phyloP scores from a whole-genome alignment of 2,113 vertebrate genomes.

The Pteronura brasiliensis region DNA sequence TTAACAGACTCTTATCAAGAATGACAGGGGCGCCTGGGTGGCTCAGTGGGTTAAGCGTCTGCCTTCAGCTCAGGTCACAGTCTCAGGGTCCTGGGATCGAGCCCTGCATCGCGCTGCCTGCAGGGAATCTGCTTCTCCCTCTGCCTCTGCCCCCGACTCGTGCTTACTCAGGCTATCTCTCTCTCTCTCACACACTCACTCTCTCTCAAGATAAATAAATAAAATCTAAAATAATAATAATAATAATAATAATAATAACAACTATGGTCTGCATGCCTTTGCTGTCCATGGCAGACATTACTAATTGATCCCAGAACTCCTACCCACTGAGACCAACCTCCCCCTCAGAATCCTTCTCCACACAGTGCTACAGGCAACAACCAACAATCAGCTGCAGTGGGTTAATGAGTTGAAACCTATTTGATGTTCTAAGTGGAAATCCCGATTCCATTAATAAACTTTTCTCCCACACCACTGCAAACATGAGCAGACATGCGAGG shows the following conservation, averaged over 20 bases:
- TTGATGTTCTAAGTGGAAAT: background rate
- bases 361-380: background rate
- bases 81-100: background rate
- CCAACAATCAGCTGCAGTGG: too few relatives aligned
- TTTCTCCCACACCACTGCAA: background rate
- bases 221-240: background rate
- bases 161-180: background rate
- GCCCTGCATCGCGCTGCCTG: fast-evolving
- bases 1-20: background rate
- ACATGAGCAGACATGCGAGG: background rate
- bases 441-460: fast-evolving
- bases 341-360: background rate
- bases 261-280: fast-evolving
- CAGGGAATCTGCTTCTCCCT: background rate
- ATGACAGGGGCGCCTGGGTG: background rate
- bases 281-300: background rate
- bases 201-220: background rate
- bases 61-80: background rate
- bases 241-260: background rate
- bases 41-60: background rate
- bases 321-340: background rate
- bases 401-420: background rate
- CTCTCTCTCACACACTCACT: too few relatives aligned
- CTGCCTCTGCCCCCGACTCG: background rate
- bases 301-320: background rate